These are phyloP conservation scores for Nyleta sp. DNA, from an alignment of 2,888 invertebrate species.

Conservation along the genomic window DNA sequence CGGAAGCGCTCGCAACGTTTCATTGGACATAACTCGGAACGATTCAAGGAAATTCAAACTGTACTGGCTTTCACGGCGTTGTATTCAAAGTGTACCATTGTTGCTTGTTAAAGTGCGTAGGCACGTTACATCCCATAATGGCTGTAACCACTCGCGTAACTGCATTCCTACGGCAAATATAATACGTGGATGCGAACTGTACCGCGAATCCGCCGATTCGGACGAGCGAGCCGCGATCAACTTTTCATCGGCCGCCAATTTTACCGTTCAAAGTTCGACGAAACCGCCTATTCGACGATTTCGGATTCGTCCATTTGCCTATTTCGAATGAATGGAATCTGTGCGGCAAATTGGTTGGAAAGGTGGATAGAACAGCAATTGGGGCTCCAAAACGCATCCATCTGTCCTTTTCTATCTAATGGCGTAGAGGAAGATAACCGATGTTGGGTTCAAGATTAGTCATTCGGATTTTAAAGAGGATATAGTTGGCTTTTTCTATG, in stretches of 20 bases:
- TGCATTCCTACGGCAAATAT: slow-evolving; percentile 64
- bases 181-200: slow-evolving; percentile 47
- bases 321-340: too few relatives aligned
- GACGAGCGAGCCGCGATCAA: slow-evolving; percentile 17
- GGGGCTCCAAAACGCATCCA: too few relatives aligned
- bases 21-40: slow-evolving; percentile 58
- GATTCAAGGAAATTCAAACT: slow-evolving; percentile 61
- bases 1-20: slow-evolving; percentile 52
- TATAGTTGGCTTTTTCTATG: too few relatives aligned
- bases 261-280: slow-evolving; percentile 36
- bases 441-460: too few relatives aligned
- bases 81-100: slow-evolving; percentile 65
- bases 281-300: too few relatives aligned
- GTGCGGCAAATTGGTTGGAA: too few relatives aligned
- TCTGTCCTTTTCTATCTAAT: too few relatives aligned
- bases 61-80: slow-evolving; percentile 56
- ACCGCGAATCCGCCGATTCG: slow-evolving; percentile 32
- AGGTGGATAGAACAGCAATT: too few relatives aligned
- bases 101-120: slow-evolving; percentile 66
- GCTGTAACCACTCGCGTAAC: slow-evolving; percentile 68
- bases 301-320: too few relatives aligned
- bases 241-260: slow-evolving; percentile 19
- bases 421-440: too few relatives aligned
- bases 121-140: slow-evolving; percentile 65
- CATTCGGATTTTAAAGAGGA: too few relatives aligned